Evolutionary conservation across 2,797 vertebrate genomes (phyloP), one percentile per base, ranked within the genome.

Genomic region (Ataeniobius toweri): DNA sequence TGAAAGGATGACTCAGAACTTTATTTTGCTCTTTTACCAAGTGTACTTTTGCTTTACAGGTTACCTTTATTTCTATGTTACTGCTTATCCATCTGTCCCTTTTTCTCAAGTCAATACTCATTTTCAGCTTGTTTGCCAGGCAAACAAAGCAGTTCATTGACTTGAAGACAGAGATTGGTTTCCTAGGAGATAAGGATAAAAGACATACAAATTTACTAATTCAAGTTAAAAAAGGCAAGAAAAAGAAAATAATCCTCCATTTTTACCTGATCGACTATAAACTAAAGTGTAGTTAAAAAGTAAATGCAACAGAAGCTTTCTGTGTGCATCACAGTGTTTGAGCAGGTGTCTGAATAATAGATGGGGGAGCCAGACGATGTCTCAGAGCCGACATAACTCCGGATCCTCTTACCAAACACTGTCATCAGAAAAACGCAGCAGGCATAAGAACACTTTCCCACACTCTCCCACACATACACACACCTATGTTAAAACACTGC

Each of bases 281-380:
- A 80, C 86, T 31, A 80, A 80, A 79, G 63, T 58, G 67, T 46
- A 24, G 41, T 55, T 73, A 55, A 56, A 68, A 67, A 76, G 31
- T 71, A 36, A 63, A 78, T 68, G 31, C 26, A 18, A 55, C 46
- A 61, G 28, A 63, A 53, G 65, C 53, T 24, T 41, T 61, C 51
- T 59, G 80, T 67, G 71, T 76, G 74, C 53, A 65, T 75, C 75
- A 26, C 63, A 81, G 69, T 51, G 85, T 50, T 77, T 65, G 10
- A 79, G 80, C 87, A 92, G 89, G 84, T 89, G 90, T 90, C 93
- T 95, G 92, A 95, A 95, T 95, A 93, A 95, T 95, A 91, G 90
- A 95, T 95, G 92, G 83, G 79, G 80, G 88, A 89, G 90, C 89
- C 90, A 94, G 92, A 92, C 87, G 28, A 81, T 91, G 91, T 92